phyloP scores from a whole-genome alignment of 1,140 invertebrate genomes.

The Caenorhabditis tropicalis region DNA sequence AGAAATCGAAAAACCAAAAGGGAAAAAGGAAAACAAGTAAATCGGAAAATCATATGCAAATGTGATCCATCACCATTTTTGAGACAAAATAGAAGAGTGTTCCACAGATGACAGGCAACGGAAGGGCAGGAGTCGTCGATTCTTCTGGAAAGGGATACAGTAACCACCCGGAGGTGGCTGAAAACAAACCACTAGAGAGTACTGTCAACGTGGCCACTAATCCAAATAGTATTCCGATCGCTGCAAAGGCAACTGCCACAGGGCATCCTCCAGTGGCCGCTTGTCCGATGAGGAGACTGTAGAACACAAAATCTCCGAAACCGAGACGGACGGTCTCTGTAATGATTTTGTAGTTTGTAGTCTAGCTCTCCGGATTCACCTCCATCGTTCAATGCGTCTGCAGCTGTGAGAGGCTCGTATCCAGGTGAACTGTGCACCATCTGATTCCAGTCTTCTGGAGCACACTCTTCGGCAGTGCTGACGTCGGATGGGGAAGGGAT shows the following conservation, averaged over 20 bases:
- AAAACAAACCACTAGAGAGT: slow-evolving; percentile 38
- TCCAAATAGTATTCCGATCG: slow-evolving; percentile 60
- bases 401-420: slow-evolving; percentile 31
- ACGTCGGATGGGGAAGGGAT: not conserved
- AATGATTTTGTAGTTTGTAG: no score
- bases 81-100: slow-evolving; percentile 60
- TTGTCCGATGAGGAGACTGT: slow-evolving; percentile 96
- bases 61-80: not conserved
- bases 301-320: slow-evolving; percentile 98
- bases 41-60: no score
- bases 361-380: no score
- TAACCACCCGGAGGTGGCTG: not conserved
- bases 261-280: slow-evolving; percentile 90
- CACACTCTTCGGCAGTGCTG: slow-evolving; percentile 1
- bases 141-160: slow-evolving; percentile 45
- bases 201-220: slow-evolving; percentile 60
- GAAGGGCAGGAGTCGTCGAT: slow-evolving; percentile 63
- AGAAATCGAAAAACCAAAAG: no score
- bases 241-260: slow-evolving; percentile 59
- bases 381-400: slow-evolving; percentile 51
- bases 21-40: no score
- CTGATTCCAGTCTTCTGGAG: slow-evolving; percentile 5
- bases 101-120: slow-evolving; percentile 64
- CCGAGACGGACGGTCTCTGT: slow-evolving; percentile 77
- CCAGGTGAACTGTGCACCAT: not conserved